phyloP scores from a whole-genome alignment of 2,797 vertebrate genomes.

The Sphaeramia orbicularis region DNA sequence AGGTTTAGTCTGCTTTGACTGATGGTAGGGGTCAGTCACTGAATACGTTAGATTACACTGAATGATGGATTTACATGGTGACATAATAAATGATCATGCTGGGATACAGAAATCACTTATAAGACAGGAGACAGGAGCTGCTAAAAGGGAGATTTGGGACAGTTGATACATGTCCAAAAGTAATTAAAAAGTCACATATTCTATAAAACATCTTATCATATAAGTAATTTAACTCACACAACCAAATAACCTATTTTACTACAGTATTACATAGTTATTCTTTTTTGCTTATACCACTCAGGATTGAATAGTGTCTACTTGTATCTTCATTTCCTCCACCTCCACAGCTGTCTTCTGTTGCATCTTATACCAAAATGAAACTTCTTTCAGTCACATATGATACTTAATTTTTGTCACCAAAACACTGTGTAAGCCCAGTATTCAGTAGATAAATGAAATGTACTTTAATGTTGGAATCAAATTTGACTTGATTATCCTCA shows the following conservation, averaged over 20 bases:
- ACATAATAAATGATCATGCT: neutral
- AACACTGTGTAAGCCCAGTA: too few species aligned
- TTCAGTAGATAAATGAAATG: neutral
- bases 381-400: too few species aligned
- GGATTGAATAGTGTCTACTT: neutral
- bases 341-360: neutral
- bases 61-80: slow-evolving; percentile 4
- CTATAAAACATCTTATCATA: neutral
- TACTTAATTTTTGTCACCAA: too few species aligned
- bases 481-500: neutral
- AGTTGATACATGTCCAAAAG: neutral
- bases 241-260: neutral
- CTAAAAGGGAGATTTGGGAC: neutral
- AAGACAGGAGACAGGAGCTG: neutral
- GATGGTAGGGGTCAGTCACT: slow-evolving; percentile 18
- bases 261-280: neutral
- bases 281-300: neutral
- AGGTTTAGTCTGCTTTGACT: slow-evolving; percentile 48
- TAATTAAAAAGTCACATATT: neutral
- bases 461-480: neutral
- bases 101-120: neutral
- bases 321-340: neutral
- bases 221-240: slow-evolving; percentile 4
- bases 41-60: slow-evolving; percentile 19
- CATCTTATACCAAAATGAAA: too few species aligned